phyloP scores from a whole-genome alignment of 2,113 vertebrate species.

The Coracopsis vasa region DNA sequence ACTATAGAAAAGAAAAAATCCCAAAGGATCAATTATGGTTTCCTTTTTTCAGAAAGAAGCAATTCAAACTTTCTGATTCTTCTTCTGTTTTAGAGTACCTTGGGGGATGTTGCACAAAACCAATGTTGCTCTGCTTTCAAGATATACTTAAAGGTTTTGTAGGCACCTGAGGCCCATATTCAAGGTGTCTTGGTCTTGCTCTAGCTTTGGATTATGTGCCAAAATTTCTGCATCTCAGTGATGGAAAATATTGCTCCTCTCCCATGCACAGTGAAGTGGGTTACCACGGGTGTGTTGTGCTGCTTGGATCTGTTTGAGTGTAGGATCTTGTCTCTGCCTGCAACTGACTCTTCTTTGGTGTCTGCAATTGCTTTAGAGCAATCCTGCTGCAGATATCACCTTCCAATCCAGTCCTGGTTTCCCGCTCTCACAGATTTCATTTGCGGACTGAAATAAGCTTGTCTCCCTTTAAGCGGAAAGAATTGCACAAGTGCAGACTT shows the following conservation, averaged over 20 bases:
- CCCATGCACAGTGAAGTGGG: background rate
- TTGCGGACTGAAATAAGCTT: background rate
- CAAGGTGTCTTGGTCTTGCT: background rate
- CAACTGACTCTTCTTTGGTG: too few relatives aligned
- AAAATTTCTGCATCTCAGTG: background rate
- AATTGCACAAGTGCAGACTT: background rate
- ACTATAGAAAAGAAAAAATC: background rate
- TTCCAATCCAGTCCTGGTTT: background rate
- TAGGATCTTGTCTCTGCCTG: background rate
- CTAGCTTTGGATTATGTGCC: background rate
- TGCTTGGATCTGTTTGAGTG: background rate
- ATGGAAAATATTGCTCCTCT: background rate
- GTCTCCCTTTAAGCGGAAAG: background rate
- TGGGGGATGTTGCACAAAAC: background rate
- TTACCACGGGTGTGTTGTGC: background rate
- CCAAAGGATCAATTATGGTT: background rate
- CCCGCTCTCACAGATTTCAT: fast-evolving
- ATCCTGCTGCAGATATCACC: background rate
- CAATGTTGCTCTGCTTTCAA: background rate
- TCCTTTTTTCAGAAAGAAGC: background rate
- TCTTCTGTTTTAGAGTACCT: background rate
- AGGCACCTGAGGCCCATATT: background rate
- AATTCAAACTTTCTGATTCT: background rate
- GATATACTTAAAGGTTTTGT: background rate
- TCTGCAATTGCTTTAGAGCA: background rate